Conservation (phyloP, 2,888 invertebrate species). For the Pammene fasciana region DNA sequence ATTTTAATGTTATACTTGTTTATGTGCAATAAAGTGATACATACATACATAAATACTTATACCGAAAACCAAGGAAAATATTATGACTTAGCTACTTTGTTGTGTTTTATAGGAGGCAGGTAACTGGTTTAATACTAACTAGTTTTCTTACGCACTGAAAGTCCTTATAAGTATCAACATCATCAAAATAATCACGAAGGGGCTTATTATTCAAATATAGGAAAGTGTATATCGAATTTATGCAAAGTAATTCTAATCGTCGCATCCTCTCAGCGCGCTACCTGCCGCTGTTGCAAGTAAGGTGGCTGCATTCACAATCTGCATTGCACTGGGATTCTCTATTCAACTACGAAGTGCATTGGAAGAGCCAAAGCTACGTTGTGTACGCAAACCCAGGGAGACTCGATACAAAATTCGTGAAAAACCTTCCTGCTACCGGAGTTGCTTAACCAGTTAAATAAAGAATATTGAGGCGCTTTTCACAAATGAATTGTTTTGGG, state of each 20-base stretch:
- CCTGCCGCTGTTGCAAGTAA: slow-evolving; percentile 42
- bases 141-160: no score
- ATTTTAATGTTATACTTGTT: no score
- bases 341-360: slow-evolving; percentile 56
- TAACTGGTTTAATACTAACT: no score
- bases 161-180: not conserved
- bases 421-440: slow-evolving; percentile 48
- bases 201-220: slow-evolving; percentile 3
- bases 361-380: slow-evolving; percentile 51
- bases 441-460: not conserved
- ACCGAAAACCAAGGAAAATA: no score
- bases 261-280: slow-evolving; percentile 43
- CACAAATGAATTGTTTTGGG: not conserved
- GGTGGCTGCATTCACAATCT: slow-evolving; percentile 51
- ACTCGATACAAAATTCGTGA: slow-evolving; percentile 58
- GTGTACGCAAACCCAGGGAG: slow-evolving; percentile 53
- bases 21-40: no score
- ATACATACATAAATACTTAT: no score
- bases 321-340: slow-evolving; percentile 49
- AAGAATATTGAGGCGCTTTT: not conserved
- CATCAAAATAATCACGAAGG: not conserved
- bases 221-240: slow-evolving; percentile 48
- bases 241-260: slow-evolving; percentile 52
- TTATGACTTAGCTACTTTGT: no score
- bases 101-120: no score